These are phyloP conservation scores for Platorchestia sp. DNA, from an alignment of 1,140 invertebrate genomes.

Conservation along the genomic window DNA sequence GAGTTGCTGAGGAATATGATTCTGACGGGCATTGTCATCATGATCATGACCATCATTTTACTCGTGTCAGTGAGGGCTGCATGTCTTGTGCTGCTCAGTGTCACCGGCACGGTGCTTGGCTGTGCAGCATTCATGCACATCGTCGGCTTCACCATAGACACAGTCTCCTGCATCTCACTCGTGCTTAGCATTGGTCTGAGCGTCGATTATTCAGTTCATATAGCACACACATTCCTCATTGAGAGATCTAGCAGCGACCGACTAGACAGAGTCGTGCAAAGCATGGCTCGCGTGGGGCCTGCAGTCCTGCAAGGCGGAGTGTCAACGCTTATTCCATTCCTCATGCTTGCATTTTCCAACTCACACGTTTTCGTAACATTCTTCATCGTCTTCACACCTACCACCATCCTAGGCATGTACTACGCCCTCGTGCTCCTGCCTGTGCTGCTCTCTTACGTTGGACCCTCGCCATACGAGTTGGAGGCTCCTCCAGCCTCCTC, in stretches of 20 bases:
- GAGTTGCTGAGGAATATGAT: slow-evolving; percentile 75
- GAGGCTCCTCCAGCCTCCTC: neutral
- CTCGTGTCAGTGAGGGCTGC: slow-evolving; percentile 74
- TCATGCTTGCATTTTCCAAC: slow-evolving; percentile 72
- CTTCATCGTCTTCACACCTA: slow-evolving; percentile 78
- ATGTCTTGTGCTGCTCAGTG: slow-evolving; percentile 74
- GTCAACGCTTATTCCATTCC: slow-evolving; percentile 75
- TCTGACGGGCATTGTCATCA: slow-evolving; percentile 73
- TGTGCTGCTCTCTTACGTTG: slow-evolving; percentile 74
- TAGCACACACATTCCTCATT: slow-evolving; percentile 75
- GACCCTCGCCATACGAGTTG: slow-evolving; percentile 71
- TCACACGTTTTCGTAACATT: slow-evolving; percentile 74
- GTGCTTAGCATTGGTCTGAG: slow-evolving; percentile 74
- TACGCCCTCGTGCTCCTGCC: slow-evolving; percentile 76
- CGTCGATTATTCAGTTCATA: slow-evolving; percentile 77
- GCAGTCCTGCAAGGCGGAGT: slow-evolving; percentile 75
- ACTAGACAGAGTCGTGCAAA: slow-evolving; percentile 71
- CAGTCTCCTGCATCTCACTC: slow-evolving; percentile 75
- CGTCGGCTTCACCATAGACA: slow-evolving; percentile 75
- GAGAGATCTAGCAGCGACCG: slow-evolving; percentile 72
- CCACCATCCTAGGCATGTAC: slow-evolving; percentile 76
- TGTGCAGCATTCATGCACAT: slow-evolving; percentile 75
- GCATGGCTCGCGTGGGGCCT: slow-evolving; percentile 72
- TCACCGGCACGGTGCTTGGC: slow-evolving; percentile 75
- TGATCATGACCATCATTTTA: slow-evolving; percentile 74